Percentiles rank a stretch among this genome's conserved stretches.
Evolutionary conservation across 2,888 invertebrate genomes (phyloP).

Genomic region (Nemurella pictetii): DNA sequence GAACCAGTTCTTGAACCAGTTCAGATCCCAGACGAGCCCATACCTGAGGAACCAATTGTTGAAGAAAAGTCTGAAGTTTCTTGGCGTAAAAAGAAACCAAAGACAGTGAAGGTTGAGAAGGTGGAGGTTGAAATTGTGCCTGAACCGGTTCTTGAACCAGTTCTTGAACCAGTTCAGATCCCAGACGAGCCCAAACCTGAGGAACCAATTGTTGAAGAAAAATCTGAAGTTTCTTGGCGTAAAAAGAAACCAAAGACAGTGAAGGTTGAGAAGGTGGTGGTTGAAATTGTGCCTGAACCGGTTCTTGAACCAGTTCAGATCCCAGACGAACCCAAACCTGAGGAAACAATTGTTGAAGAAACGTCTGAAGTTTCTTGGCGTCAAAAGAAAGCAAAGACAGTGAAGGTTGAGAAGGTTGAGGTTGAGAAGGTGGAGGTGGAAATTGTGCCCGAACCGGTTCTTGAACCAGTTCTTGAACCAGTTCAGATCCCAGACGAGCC

Average conservation of each 20-base stretch:
- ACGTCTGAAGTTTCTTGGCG: conserved; percentile 19
- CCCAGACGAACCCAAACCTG: conserved; percentile 5
- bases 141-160: conserved; percentile 19
- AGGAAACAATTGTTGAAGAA: conserved; percentile 21
- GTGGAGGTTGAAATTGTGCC: neutral
- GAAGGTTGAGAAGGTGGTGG: neutral
- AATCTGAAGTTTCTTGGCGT: conserved; percentile 48
- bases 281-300: neutral
- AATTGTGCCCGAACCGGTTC: conserved; percentile 17
- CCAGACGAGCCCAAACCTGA: conserved; percentile 5
- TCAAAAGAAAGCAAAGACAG: conserved; percentile 21
- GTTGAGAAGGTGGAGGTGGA: neutral
- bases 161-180: conserved; percentile 16
- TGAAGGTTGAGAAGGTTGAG: conserved; percentile 28
- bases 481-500: neutral
- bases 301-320: conserved; percentile 18
- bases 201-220: conserved; percentile 42
- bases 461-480: conserved; percentile 22
- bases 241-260: conserved; percentile 16
- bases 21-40: neutral
- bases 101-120: neutral
- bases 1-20: conserved; percentile 16
- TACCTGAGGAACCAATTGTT: conserved; percentile 43
- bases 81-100: conserved; percentile 15
- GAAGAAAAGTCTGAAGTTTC: conserved; percentile 43